These are phyloP conservation scores for Eristalinus aeneus DNA, from an alignment of 2,888 invertebrate species.

Conservation along the genomic window DNA sequence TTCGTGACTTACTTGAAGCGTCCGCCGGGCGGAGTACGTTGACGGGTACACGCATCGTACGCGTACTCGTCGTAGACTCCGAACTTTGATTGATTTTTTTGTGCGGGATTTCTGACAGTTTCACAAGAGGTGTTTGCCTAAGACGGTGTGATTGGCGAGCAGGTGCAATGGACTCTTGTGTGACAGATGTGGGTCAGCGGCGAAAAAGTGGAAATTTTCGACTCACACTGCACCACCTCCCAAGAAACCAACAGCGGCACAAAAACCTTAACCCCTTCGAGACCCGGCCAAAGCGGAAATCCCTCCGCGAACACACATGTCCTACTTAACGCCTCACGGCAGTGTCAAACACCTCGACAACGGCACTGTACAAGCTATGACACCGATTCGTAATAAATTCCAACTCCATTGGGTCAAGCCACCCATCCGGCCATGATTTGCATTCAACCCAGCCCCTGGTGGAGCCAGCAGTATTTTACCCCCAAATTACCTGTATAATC, in stretches of 20 bases:
- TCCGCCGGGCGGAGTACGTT: background rate
- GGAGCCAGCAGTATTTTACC: background rate
- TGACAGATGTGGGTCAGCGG: background rate
- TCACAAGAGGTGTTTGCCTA: background rate
- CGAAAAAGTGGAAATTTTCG: no score
- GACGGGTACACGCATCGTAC: background rate
- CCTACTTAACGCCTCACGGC: background rate
- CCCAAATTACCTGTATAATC: conserved; percentile 1
- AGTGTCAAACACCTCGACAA: conserved; percentile 24
- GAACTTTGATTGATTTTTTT: background rate
- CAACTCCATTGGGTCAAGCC: conserved; percentile 16
- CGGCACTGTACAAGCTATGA: background rate
- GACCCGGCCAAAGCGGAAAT: background rate
- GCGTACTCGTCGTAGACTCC: background rate
- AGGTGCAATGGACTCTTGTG: background rate
- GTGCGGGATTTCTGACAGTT: background rate
- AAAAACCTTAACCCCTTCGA: conserved; percentile 23
- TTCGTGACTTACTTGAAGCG: conserved; percentile 10
- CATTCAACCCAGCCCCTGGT: conserved; percentile 37
- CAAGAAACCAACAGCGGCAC: no score
- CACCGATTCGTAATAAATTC: background rate
- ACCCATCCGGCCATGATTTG: conserved; percentile 37
- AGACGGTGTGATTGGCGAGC: background rate
- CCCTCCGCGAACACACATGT: background rate
- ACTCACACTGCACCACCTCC: no score